phyloP scores from a whole-genome alignment of 1,140 invertebrate genomes.

The Pseudachorutes palmiensis region DNA sequence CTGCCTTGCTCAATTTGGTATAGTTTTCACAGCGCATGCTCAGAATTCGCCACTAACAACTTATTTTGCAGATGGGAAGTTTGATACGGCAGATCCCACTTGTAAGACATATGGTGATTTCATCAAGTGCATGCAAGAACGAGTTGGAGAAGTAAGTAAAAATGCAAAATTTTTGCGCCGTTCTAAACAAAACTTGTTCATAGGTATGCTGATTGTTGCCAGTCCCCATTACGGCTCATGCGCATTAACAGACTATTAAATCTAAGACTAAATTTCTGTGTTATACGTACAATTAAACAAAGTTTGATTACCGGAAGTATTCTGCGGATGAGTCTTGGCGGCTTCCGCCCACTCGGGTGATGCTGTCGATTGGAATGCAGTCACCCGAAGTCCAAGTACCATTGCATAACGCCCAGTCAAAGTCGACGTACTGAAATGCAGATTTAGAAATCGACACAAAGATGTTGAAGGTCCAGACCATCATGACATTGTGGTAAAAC shows the following conservation, averaged over 20 bases:
- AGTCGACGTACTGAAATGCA: neutral
- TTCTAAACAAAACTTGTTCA: neutral
- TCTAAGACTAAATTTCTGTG: neutral
- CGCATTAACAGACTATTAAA: too few species aligned
- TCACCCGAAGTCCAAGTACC: neutral
- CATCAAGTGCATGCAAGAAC: slow-evolving; percentile 14
- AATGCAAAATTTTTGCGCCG: neutral
- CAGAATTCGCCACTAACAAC: too few species aligned
- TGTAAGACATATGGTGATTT: slow-evolving; percentile 19
- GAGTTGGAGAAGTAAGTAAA: slow-evolving; percentile 12
- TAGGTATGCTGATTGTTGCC: neutral
- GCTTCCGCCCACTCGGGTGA: neutral
- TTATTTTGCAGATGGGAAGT: slow-evolving; percentile 10
- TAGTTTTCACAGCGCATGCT: neutral
- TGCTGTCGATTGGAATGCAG: neutral
- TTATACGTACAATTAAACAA: neutral
- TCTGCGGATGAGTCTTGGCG: slow-evolving; percentile 1
- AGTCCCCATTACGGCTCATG: too few species aligned
- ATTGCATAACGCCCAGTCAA: neutral
- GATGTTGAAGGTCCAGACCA: neutral
- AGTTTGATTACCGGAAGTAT: slow-evolving; percentile 10
- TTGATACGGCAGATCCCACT: slow-evolving; percentile 5
- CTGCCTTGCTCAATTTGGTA: slow-evolving; percentile 9
- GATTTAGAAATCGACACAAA: neutral
- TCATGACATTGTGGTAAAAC: slow-evolving; percentile 70